phyloP scores from a whole-genome alignment of 1,140 invertebrate genomes.

The Neotoxoptera formosana region DNA sequence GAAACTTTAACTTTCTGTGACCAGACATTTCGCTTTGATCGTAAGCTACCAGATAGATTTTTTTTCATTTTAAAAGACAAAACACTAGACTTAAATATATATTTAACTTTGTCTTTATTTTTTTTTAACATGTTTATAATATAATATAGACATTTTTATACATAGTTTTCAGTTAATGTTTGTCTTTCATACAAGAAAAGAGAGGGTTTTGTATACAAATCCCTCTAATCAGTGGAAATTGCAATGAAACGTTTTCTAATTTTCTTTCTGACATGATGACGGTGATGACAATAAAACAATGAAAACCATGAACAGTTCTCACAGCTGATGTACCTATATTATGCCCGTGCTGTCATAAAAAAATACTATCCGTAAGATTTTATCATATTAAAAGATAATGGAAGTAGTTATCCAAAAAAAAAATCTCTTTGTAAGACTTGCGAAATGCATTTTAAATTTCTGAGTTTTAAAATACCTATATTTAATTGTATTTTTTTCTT shows the following conservation, averaged over 20 bases:
- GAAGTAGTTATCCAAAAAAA: background rate
- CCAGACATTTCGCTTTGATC: constrained; percentile 19
- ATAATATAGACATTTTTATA: background rate
- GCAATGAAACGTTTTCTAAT: constrained; percentile 54
- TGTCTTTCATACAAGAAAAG: no score
- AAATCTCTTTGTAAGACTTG: background rate
- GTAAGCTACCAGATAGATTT: background rate
- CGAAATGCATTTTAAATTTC: background rate
- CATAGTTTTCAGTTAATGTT: background rate
- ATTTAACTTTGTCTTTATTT: constrained; percentile 9
- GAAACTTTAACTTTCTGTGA: background rate
- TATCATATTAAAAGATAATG: constrained; percentile 50
- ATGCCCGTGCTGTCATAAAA: background rate
- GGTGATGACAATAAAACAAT: constrained; percentile 24
- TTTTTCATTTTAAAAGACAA: constrained; percentile 12
- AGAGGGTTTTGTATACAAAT: background rate
- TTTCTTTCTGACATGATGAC: constrained; percentile 38
- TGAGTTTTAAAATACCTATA: background rate
- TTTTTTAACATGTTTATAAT: background rate
- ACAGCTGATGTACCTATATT: background rate
- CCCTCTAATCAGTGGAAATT: constrained; percentile 6
- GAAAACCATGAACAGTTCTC: background rate
- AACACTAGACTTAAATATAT: background rate
- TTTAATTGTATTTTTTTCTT: background rate
- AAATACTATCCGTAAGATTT: constrained; percentile 1